Conservation (phyloP, 2,888 invertebrate genomes). For the Brachynemurus nebulosus region DNA sequence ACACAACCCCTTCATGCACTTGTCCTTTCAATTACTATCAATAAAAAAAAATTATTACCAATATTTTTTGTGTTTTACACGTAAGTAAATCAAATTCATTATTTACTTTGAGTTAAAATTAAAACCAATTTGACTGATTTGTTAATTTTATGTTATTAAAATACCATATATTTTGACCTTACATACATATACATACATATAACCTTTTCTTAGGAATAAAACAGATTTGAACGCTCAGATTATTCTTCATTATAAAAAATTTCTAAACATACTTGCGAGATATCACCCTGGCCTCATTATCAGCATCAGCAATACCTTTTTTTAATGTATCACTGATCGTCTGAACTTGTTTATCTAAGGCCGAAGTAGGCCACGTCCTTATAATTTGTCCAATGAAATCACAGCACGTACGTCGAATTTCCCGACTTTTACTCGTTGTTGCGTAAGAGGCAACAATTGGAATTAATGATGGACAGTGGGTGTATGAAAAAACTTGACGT, state of each 20-base stretch:
- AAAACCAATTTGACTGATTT: no score
- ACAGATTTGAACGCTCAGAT: no score
- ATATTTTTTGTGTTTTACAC: no score
- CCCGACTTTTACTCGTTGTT: conserved; percentile 76
- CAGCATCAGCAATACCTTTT: conserved; percentile 85
- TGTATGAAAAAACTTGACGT: conserved; percentile 74
- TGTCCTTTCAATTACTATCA: no score
- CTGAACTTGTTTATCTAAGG: conserved; percentile 67
- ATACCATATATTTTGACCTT: no score
- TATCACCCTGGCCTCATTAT: conserved; percentile 70
- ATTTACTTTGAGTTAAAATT: no score
- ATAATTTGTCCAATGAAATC: conserved; percentile 75
- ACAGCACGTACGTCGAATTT: conserved; percentile 65
- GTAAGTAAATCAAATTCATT: no score
- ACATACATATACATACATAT: no score
- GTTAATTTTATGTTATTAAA: no score
- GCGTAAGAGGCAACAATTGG: conserved; percentile 65
- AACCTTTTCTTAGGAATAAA: no score
- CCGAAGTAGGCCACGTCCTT: conserved; percentile 73
- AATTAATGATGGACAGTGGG: conserved; percentile 65
- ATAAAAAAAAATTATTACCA: no score
- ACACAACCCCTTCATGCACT: no score
- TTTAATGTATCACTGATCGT: conserved; percentile 70
- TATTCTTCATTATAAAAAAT: neutral
- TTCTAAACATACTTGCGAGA: conserved; percentile 54